Evolutionary conservation across 2,888 invertebrate species (phyloP).

Genomic region (Hecatera dysodea): DNA sequence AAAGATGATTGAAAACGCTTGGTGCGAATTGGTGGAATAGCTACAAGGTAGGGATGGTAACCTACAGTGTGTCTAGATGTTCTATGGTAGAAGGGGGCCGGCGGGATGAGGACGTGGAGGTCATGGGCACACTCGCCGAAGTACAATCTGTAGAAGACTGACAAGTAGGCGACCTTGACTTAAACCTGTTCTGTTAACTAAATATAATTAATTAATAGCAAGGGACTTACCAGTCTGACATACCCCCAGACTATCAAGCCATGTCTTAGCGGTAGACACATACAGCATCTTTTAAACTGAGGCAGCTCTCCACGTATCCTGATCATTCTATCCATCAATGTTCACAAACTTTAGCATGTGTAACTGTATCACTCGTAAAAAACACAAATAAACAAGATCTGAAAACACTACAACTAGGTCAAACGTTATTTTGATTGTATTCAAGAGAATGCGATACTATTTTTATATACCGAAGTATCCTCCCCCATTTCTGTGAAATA

Average conservation of each 20-base stretch:
- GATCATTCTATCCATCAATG: conserved; percentile 6
- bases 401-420: not conserved
- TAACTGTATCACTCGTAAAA: not conserved
- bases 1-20: no score
- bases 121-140: no score
- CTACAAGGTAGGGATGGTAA: no score
- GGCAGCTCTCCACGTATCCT: conserved; percentile 30
- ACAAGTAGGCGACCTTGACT: not conserved
- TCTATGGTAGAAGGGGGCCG: no score
- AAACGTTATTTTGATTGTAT: conserved; percentile 1
- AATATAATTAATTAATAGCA: not conserved
- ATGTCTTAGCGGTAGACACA: conserved; percentile 35
- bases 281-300: conserved; percentile 40
- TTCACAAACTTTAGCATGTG: not conserved
- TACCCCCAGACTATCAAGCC: conserved; percentile 35
- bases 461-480: not conserved
- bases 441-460: not conserved
- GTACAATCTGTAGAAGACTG: no score
- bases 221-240: conserved; percentile 38
- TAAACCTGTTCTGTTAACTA: not conserved
- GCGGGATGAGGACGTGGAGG: no score
- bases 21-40: no score
- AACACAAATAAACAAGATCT: not conserved
- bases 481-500: conserved; percentile 4
- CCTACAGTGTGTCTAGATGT: no score